These are phyloP conservation scores for Nannospalax galili DNA, from an alignment of 2,113 vertebrate genomes.

Conservation along the genomic window DNA sequence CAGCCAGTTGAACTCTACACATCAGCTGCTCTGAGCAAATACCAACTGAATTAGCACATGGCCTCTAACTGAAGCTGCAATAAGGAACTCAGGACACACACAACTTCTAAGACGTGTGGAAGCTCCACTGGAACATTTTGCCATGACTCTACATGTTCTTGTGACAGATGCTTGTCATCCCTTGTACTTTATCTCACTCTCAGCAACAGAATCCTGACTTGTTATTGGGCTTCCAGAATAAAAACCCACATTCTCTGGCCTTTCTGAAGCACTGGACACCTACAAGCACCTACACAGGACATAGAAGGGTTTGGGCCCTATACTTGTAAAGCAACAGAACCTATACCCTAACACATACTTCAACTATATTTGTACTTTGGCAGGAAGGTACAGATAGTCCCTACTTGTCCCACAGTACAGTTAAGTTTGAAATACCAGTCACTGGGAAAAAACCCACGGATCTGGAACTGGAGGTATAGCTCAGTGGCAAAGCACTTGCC, in stretches of 20 bases:
- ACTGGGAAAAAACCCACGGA: constrained; percentile 10
- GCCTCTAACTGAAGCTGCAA: background rate
- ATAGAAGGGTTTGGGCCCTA: background rate
- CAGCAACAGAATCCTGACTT: background rate
- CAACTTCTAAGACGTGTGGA: background rate
- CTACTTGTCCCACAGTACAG: background rate
- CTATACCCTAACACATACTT: background rate
- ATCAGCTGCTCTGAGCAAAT: background rate
- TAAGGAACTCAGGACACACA: background rate
- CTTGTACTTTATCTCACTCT: background rate
- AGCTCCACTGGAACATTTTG: background rate
- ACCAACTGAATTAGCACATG: background rate
- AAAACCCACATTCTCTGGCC: background rate
- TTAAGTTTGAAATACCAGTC: background rate
- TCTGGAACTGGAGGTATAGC: background rate
- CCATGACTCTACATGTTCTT: background rate
- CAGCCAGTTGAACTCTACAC: background rate
- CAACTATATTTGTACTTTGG: background rate
- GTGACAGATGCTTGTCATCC: background rate
- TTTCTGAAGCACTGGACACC: background rate
- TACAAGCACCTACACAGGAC: background rate
- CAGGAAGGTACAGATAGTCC: background rate
- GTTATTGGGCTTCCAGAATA: background rate
- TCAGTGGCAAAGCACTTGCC: background rate
- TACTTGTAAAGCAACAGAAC: background rate